These are phyloP conservation scores for Leptinotarsa lineolata DNA, from an alignment of 1,140 invertebrate species.

Conservation along the genomic window DNA sequence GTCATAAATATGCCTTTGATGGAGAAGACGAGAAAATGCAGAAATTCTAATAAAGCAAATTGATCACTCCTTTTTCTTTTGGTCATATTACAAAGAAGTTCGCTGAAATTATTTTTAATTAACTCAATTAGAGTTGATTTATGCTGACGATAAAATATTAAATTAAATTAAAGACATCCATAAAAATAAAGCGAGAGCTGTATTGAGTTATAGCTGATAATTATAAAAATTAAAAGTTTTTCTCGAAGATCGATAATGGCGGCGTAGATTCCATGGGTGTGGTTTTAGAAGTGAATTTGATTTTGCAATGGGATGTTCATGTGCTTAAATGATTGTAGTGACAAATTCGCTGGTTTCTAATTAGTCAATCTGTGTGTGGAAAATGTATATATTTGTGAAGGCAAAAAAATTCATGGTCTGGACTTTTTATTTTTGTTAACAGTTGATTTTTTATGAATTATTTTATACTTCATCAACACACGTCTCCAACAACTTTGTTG, in stretches of 20 bases:
- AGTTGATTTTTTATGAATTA: too few species aligned
- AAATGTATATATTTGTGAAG: too few species aligned
- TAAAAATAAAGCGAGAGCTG: constrained; percentile 50
- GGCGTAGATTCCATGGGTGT: constrained; percentile 10
- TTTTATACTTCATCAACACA: too few species aligned
- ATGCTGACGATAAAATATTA: constrained; percentile 56
- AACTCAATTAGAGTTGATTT: constrained; percentile 58
- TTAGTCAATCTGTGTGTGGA: too few species aligned
- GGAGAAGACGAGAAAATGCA: constrained; percentile 31
- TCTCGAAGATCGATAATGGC: neutral
- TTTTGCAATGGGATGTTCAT: too few species aligned
- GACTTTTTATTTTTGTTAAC: too few species aligned
- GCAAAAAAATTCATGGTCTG: too few species aligned
- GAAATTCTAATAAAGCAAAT: constrained; percentile 49
- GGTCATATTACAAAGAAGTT: constrained; percentile 45
- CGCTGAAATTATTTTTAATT: constrained; percentile 57
- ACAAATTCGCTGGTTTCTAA: too few species aligned
- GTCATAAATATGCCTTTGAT: too few species aligned
- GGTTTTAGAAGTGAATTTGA: constrained; percentile 1
- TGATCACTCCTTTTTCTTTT: constrained; percentile 48
- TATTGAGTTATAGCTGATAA: constrained; percentile 55
- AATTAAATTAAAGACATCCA: constrained; percentile 55
- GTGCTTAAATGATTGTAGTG: too few species aligned
- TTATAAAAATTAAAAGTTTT: constrained; percentile 33
- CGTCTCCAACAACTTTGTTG: too few species aligned